Evolutionary conservation across 2,113 vertebrate species (phyloP).

Genomic region (Accipiter cooperii): DNA sequence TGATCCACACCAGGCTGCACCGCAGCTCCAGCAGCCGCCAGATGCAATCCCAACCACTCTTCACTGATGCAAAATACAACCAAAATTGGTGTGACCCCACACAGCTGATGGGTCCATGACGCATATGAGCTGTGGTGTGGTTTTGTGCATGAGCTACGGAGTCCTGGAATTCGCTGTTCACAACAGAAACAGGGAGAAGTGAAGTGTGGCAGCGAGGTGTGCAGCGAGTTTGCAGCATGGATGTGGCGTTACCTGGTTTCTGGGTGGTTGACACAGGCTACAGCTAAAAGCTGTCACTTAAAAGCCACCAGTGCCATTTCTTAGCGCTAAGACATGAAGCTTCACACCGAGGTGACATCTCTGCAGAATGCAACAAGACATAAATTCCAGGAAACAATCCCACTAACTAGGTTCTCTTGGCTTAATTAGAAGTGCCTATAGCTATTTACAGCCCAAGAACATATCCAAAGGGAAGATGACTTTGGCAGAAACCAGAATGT

Average conservation of each 20-base stretch:
- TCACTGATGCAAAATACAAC: background rate
- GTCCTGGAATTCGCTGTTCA: background rate
- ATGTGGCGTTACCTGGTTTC: background rate
- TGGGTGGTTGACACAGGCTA: background rate
- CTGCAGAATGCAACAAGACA: background rate
- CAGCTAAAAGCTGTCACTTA: background rate
- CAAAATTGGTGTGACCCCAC: fast-evolving
- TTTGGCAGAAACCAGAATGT: background rate
- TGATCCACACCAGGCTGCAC: background rate
- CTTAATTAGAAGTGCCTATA: constrained; percentile 44
- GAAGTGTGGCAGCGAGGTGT: fast-evolving
- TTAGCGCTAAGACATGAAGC: background rate
- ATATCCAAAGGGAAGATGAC: background rate
- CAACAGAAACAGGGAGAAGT: background rate
- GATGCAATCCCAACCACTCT: background rate
- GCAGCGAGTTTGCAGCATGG: background rate
- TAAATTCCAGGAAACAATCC: constrained; percentile 3
- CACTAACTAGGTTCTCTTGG: constrained; percentile 41
- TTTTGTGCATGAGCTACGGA: fast-evolving
- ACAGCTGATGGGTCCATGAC: fast-evolving
- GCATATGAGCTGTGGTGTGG: fast-evolving
- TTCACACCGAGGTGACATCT: background rate
- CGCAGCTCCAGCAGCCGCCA: fast-evolving
- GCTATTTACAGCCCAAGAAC: constrained; percentile 18
- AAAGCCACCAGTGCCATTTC: background rate